These are phyloP conservation scores for Tragulus kanchil DNA, from an alignment of 2,113 vertebrate genomes.

Conservation along the genomic window DNA sequence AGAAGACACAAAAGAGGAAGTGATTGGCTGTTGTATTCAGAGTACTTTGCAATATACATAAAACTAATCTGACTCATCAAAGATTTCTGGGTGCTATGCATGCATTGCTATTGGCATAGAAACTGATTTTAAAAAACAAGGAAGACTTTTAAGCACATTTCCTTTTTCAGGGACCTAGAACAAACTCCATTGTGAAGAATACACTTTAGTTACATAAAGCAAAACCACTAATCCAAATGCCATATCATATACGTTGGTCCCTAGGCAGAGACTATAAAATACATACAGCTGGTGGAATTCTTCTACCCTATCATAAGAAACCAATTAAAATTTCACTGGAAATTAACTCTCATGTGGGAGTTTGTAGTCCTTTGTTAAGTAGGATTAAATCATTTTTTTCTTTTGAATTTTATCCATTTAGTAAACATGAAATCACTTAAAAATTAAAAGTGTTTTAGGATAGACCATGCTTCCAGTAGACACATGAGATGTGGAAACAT, in stretches of 20 bases:
- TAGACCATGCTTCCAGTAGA: neutral
- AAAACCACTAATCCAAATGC: neutral
- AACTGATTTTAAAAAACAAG: neutral
- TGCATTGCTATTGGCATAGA: neutral
- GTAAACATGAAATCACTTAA: conserved; percentile 28
- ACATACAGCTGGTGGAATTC: neutral
- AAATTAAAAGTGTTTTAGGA: neutral
- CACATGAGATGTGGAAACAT: neutral
- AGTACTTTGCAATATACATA: neutral
- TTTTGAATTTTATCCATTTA: neutral
- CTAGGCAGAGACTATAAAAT: neutral
- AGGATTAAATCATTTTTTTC: neutral
- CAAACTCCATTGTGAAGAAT: neutral
- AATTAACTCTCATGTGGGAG: neutral
- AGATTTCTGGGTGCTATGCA: neutral
- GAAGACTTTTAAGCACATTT: neutral
- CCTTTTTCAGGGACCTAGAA: neutral
- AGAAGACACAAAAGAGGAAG: neutral
- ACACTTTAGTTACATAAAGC: neutral
- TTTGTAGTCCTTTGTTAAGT: neutral
- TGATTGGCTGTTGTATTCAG: neutral
- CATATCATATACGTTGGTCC: neutral
- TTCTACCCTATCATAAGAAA: too few relatives aligned
- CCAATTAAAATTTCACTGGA: neutral
- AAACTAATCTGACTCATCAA: neutral